phyloP scores from a whole-genome alignment of 2,888 invertebrate species.

The Lithophane semibrunnea region DNA sequence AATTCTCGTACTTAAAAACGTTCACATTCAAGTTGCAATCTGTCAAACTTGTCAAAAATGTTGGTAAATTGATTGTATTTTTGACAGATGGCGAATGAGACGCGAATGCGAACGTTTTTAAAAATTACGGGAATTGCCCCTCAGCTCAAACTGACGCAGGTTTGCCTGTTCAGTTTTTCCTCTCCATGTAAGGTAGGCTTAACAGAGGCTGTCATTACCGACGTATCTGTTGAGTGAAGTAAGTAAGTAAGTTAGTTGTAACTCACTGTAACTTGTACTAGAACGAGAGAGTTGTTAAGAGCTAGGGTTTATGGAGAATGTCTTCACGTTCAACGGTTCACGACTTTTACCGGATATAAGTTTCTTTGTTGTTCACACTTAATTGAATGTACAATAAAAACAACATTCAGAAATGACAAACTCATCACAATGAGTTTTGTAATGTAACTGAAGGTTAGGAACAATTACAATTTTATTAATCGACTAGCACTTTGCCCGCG shows the following conservation, averaged over 20 bases:
- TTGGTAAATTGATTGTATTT: too few relatives aligned
- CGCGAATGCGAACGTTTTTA: too few relatives aligned
- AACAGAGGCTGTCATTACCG: constrained; percentile 52
- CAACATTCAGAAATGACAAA: not conserved
- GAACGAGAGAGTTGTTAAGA: constrained; percentile 29
- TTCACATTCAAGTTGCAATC: too few relatives aligned
- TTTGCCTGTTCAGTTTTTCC: not conserved
- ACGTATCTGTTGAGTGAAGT: constrained; percentile 54
- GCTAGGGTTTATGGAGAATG: constrained; percentile 36
- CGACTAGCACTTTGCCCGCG: too few relatives aligned
- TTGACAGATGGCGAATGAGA: too few relatives aligned
- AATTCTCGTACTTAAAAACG: too few relatives aligned
- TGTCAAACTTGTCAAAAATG: too few relatives aligned
- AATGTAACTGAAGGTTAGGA: not conserved
- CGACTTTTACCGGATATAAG: not conserved
- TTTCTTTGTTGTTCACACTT: not conserved
- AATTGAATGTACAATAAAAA: not conserved
- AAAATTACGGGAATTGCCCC: too few relatives aligned
- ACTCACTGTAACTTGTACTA: constrained; percentile 40
- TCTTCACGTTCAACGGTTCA: constrained; percentile 29
- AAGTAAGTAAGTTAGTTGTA: constrained; percentile 45
- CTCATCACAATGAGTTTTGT: not conserved
- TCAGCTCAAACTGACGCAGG: not conserved
- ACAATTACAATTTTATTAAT: not conserved
- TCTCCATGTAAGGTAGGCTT: constrained; percentile 19